Base-by-base conservation (phyloP, 2,888 invertebrate species). In the Drosophila bunnanda region DNA sequence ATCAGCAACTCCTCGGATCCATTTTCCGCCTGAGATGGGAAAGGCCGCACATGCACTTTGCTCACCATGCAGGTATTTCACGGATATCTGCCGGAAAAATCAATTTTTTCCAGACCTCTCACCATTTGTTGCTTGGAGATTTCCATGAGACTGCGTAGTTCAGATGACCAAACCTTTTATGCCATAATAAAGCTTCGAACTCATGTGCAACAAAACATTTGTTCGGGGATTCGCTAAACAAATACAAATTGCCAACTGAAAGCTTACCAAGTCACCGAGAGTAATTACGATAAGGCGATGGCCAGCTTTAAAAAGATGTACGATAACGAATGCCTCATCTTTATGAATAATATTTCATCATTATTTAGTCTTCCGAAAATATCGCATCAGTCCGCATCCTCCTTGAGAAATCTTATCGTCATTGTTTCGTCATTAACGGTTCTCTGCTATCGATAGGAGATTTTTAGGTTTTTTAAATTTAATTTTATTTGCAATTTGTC, bases 341-440 rank as follows among this genome's bases (percentile, higher is more conserved):
- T 32, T 2, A 32, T 36, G 36, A 36, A 36, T 36, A 36, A 15
- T 36, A 36, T 36, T n/a, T 36, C 2, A 36, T n/a, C 15, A 30
- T 30, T 30, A 25, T 48, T 30, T 7, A 15, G 5, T 17, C 30
- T 30, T 17, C 9, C 12, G 12, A 48, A 48, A 48, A 48, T 30
- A 48, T 48, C 12, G n/a, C 12, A 48, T 20, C 34, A 52, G 17
- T 50, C 13, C 43, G 22, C 43, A 43, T 12, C 43, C 15, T 43
- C 43, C 20, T 12, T 13, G 7, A 12, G 43, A 22, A 34, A 32
- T 1, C 13, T 36, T 22, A 36, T 52, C 36, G 36, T 25, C 13
- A 52, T 36, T 8, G 36, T 36, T 6, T 52, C 22, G 3, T 36
- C 22, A 25, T 36, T 13, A n/a, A 36, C 13, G 43, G 43, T 22